Percentiles rank a stretch among this genome's conserved stretches.
phyloP scores from a whole-genome alignment of 2,888 invertebrate species.

The Galerucella pusilla region DNA sequence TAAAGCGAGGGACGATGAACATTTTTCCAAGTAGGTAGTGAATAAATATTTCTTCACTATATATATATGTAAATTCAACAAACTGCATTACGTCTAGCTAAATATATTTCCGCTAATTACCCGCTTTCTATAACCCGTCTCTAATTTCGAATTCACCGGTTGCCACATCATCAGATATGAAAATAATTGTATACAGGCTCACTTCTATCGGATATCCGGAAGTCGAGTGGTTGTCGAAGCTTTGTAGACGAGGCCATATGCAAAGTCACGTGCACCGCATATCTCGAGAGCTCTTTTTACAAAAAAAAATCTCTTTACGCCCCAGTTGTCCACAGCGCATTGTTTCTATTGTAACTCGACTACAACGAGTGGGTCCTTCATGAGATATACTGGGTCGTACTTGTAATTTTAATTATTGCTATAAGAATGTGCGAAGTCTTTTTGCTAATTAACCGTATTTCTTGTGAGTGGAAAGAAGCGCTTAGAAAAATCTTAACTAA shows the following conservation, averaged over 20 bases:
- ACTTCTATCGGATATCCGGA: conserved; percentile 48
- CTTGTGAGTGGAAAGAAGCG: neutral
- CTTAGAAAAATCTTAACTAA: neutral
- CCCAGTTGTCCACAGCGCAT: conserved; percentile 34
- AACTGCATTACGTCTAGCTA: neutral
- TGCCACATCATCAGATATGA: conserved; percentile 43
- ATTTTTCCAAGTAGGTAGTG: too few relatives aligned
- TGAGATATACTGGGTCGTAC: conserved; percentile 21
- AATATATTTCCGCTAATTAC: conserved; percentile 5
- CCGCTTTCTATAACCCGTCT: neutral
- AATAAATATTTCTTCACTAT: neutral
- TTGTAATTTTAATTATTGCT: conserved; percentile 35
- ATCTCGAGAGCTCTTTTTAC: conserved; percentile 45
- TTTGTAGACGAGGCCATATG: conserved; percentile 46
- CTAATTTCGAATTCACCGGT: conserved; percentile 17
- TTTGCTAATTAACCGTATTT: conserved; percentile 24
- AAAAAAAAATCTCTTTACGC: conserved; percentile 31
- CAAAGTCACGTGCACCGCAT: conserved; percentile 51
- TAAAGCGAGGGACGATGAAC: too few relatives aligned
- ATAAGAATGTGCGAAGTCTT: conserved; percentile 8
- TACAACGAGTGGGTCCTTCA: conserved; percentile 22
- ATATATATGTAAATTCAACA: neutral
- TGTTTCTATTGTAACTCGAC: conserved; percentile 30
- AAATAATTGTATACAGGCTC: conserved; percentile 53
- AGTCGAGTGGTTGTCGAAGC: conserved; percentile 46